phyloP scores from a whole-genome alignment of 2,113 vertebrate genomes.

The Aplodontia rufa region DNA sequence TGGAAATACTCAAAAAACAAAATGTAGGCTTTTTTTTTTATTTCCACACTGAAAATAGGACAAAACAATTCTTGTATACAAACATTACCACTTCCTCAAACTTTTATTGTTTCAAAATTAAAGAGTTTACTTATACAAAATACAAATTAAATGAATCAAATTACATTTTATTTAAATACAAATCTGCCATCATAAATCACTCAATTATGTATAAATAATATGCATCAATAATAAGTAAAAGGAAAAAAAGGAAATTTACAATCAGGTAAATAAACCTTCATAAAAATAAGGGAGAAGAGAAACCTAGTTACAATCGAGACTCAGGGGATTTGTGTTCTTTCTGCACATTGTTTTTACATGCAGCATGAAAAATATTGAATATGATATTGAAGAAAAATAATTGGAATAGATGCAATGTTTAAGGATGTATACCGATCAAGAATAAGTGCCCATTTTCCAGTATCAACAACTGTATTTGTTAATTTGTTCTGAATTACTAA shows the following conservation, averaged over 20 bases:
- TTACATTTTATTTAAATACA: neutral
- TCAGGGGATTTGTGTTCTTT: neutral
- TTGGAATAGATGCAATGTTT: neutral
- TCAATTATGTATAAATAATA: neutral
- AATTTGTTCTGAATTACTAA: neutral
- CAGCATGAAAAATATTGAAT: neutral
- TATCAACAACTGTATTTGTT: accelerated
- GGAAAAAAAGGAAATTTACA: neutral
- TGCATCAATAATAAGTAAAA: neutral
- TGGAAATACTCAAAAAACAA: neutral
- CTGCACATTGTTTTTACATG: neutral
- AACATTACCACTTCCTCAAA: neutral
- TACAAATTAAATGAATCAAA: neutral
- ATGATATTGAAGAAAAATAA: neutral
- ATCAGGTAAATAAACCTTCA: neutral
- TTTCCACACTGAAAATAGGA: neutral
- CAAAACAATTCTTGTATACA: neutral
- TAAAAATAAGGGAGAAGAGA: neutral
- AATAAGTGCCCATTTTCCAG: neutral
- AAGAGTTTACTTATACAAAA: neutral
- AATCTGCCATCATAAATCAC: neutral
- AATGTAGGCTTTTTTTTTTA: neutral
- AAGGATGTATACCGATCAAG: neutral
- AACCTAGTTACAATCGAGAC: neutral
- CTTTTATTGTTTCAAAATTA: neutral